These are phyloP conservation scores for Vesta saturnalis DNA, from an alignment of 2,888 invertebrate species.

Conservation along the genomic window DNA sequence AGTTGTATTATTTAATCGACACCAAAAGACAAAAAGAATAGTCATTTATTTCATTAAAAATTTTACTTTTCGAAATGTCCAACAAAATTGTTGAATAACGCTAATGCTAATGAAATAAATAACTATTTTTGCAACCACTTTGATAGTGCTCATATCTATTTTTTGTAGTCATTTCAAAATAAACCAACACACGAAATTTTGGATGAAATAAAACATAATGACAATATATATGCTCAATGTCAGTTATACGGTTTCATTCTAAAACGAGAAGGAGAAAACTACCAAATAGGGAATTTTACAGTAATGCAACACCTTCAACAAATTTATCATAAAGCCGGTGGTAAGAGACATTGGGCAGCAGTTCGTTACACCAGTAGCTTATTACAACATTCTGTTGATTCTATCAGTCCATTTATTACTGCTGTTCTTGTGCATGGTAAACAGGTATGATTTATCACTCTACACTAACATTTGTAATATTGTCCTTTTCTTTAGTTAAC, in stretches of 20 bases:
- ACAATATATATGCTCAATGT: constrained; percentile 81
- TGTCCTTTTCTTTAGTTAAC: constrained; percentile 70
- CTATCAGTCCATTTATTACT: constrained; percentile 98
- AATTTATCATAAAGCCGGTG: constrained; percentile 86
- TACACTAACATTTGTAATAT: not conserved
- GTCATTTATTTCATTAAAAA: no score
- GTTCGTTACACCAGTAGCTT: constrained; percentile 96
- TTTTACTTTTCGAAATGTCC: no score
- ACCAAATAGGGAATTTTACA: constrained; percentile 70
- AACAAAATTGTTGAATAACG: no score
- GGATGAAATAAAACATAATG: constrained; percentile 72
- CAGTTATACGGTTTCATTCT: constrained; percentile 86
- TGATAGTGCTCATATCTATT: not conserved
- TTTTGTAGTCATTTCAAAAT: constrained; percentile 67
- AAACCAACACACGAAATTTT: constrained; percentile 81
- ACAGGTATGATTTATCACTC: constrained; percentile 72
- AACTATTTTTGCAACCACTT: no score
- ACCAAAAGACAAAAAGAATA: no score
- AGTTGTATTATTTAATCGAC: no score
- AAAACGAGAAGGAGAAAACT: constrained; percentile 83
- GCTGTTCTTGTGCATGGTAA: constrained; percentile 97
- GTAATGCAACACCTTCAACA: constrained; percentile 76
- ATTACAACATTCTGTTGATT: constrained; percentile 94
- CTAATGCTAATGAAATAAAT: no score
- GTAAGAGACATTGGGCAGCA: constrained; percentile 88